Evolutionary conservation across 1,140 invertebrate species (phyloP), one percentile per base, ranked within the genome.

Genomic region (Subanguina moxae): DNA sequence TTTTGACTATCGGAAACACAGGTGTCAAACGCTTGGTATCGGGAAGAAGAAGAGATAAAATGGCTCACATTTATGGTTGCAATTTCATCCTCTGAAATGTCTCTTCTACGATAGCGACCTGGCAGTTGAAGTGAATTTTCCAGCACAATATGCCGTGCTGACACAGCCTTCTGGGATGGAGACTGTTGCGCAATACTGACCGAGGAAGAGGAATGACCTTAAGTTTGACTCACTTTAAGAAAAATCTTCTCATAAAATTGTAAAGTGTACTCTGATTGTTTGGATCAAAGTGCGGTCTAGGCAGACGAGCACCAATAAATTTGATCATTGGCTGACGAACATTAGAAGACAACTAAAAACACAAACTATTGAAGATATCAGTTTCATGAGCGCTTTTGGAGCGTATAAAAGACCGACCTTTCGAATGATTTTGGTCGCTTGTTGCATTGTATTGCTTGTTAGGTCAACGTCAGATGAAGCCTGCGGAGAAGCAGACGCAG

Each of bases 11-110:
- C n/a, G n/a, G n/a, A n/a, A n/a, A n/a, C n/a, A n/a, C n/a, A n/a
- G n/a, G n/a, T n/a, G n/a, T n/a, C n/a, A n/a, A n/a, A n/a, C n/a
- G n/a, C n/a, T n/a, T n/a, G n/a, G n/a, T n/a, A n/a, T n/a, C n/a
- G n/a, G n/a, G n/a, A n/a, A n/a, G n/a, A n/a, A n/a, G n/a, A n/a
- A n/a, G n/a, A n/a, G n/a, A 38, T 11, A 52, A 52, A 52, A 52
- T 56, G n/a, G n/a, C n/a, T n/a, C 66, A 80, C 78, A 64, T 80
- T 80, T 62, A 80, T 80, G 23, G 71, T 66, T 59, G 67, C 73
- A 63, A 76, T 77, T 57, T 80, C 78, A 63, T 80, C 80, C 42
- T 80, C 68, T 28, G 62, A 64, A n/a, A 81, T 62, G 17, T 46
- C 32, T 45, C 58, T 63, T n/a, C 80, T 62, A 21, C 69, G 71